Percentiles rank a stretch among this genome's conserved stretches.
Conservation (phyloP, 2,888 invertebrate species). For the Thera obeliscata region DNA sequence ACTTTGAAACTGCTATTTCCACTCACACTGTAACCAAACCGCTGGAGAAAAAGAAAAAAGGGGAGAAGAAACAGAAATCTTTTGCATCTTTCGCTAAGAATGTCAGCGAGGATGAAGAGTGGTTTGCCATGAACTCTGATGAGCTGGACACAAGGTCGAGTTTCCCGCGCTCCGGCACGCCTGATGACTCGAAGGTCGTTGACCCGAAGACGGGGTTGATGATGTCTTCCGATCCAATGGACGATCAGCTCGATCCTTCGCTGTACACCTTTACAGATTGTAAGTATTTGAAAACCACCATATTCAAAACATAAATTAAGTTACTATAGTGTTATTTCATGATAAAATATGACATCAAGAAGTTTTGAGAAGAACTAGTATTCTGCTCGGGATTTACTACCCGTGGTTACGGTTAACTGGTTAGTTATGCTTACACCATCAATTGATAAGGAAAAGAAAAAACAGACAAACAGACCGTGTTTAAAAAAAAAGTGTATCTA, state of each 20-base stretch:
- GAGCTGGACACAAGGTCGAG: constrained; percentile 75
- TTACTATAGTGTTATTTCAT: neutral
- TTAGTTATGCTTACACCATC: too few relatives aligned
- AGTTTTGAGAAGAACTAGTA: too few relatives aligned
- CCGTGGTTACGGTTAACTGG: too few relatives aligned
- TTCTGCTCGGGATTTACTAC: too few relatives aligned
- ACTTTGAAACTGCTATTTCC: constrained; percentile 73
- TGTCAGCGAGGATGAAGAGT: constrained; percentile 74
- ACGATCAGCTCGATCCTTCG: constrained; percentile 57
- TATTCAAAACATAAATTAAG: neutral
- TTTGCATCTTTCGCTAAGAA: constrained; percentile 55
- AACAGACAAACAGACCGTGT: too few relatives aligned
- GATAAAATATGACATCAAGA: too few relatives aligned
- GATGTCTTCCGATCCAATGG: constrained; percentile 62
- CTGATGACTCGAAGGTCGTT: constrained; percentile 63
- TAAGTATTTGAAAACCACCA: constrained; percentile 52
- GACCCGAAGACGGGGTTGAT: constrained; percentile 51
- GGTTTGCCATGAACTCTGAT: constrained; percentile 65
- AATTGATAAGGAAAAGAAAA: too few relatives aligned
- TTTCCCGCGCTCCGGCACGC: constrained; percentile 71
- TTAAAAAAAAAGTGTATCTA: too few relatives aligned
- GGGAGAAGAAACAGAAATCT: constrained; percentile 56
- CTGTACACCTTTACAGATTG: constrained; percentile 71
- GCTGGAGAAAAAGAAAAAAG: constrained; percentile 47
- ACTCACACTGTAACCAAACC: constrained; percentile 74